Base-by-base conservation (phyloP, 2,888 invertebrate species). In the Leptinotarsa rubiginosa region DNA sequence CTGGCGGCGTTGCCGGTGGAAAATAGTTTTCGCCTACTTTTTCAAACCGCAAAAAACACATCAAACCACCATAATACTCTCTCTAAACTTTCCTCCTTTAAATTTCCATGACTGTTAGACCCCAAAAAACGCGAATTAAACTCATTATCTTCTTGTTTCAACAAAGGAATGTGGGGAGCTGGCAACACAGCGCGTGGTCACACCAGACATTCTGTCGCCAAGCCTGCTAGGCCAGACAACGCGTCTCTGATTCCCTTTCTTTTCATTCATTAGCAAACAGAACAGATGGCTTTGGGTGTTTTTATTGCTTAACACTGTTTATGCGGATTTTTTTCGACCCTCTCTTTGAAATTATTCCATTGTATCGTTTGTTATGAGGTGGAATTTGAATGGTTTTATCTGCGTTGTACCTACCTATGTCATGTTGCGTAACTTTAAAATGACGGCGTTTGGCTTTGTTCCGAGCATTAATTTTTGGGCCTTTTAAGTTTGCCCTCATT, bases 121-220 rank as follows among this genome's bases (percentile, higher is more conserved):
- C 69, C 20, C 15, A 70, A 75, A 75, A 69, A 15, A 31, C 12
- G 41, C 13, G 18, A 31, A 52, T 68, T 25, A 15, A 68, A 22
- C 31, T 18, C 2, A 52, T 64, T 56, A 70, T 66, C 47, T 13
- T 25, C 4, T 47, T n/a, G 64, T 50, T 72, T 22, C 16, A 31
- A 49, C 74, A 78, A 77, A 81, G 86, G 87, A 87, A 88, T 91
- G 90, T 83, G 89, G 86, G 86, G 85, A 85, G 83, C 81, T 89
- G 93, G 91, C 93, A 94, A 92, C 94, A 88, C 79, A 86, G 93
- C 90, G 86, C 86, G 79, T 89, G 92, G 92, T 93, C 93, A 92
- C 91, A 92, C 94, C 94, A 95, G 95, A 95, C 95, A 95, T 93
- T 94, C 94, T 95, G 95, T 95, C 95, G 95, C 95, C 95, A 92